Evolutionary conservation across 2,797 vertebrate genomes (phyloP).

Genomic region (Acridotheres tristis): DNA sequence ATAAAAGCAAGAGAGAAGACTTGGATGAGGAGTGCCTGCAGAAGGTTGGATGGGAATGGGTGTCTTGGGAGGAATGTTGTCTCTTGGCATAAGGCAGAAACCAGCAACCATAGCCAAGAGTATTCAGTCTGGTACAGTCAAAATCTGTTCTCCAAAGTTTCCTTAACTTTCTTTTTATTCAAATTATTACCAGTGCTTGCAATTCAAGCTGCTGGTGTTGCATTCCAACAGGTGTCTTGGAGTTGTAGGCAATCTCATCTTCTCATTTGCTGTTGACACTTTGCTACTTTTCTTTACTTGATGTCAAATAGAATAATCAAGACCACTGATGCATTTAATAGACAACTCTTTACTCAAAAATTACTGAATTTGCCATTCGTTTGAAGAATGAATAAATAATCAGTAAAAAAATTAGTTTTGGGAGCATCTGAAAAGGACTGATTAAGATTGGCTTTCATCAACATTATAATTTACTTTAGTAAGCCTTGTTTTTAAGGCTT

Average conservation of each 20-base stretch:
- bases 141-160: slow-evolving; percentile 38
- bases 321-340: neutral
- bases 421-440: slow-evolving; percentile 50
- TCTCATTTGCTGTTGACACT: neutral
- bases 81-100: neutral
- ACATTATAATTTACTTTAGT: slow-evolving; percentile 46
- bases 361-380: neutral
- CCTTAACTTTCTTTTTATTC: neutral
- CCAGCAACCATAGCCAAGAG: slow-evolving; percentile 20
- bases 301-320: neutral
- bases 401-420: slow-evolving; percentile 35
- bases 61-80: slow-evolving; percentile 6
- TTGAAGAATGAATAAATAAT: slow-evolving; percentile 61
- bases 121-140: slow-evolving; percentile 12
- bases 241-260: neutral
- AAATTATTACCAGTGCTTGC: neutral
- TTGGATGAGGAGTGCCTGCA: neutral
- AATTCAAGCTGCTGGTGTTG: neutral
- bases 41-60: slow-evolving; percentile 15
- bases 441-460: slow-evolving; percentile 52
- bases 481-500: slow-evolving; percentile 38
- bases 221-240: neutral
- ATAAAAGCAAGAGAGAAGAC: slow-evolving; percentile 1
- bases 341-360: neutral
- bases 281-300: neutral